Evolutionary conservation across 1,140 invertebrate species (phyloP), one percentile per base, ranked within the genome.

Genomic region (Cardiocondyla obscurior): DNA sequence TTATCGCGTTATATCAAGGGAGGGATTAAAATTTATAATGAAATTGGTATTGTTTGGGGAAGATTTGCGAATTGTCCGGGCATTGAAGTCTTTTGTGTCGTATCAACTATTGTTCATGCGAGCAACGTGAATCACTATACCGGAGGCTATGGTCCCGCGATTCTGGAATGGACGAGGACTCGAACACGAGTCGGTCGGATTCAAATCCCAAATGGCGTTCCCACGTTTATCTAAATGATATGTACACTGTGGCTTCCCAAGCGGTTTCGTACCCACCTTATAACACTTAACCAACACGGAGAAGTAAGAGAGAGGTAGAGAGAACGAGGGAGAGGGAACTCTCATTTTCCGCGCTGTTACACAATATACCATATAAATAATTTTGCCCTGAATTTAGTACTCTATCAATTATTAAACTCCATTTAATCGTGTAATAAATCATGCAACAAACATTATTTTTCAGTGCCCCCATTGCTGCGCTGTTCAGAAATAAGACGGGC

Each of bases 171-270:
- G 25, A 79, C 74, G 5, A 58, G 7, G 58, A 65, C 46, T 77
- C 60, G 53, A 79, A 42, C n/a, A 53, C 12, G 46, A n/a, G 57
- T 30, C 33, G 22, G 22, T 25, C 22, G 51, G 12, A 10, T 46
- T 76, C 46, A 79, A 79, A 69, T 79, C 74, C 74, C 74, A 79
- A 79, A 79, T 69, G 74, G 12, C 46, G 22, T 60, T 53, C n/a
- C 46, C 25, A 42, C 62, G 60, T 79, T 67, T 79, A 79, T 79
- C 74, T 67, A 79, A 79, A 79, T 79, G 74, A 79, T 79, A 79
- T 79, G 74, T 79, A 79, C 74, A 79, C 62, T 79, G 62, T 12
- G 44, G 74, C 22, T 79, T 67, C 62, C 74, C 74, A 6, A 42
- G 62, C 22, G 62, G n/a, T 60, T 46, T 60, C 5, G 25, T 30